phyloP scores from a whole-genome alignment of 2,888 invertebrate species.

The Oscheius sp. region DNA sequence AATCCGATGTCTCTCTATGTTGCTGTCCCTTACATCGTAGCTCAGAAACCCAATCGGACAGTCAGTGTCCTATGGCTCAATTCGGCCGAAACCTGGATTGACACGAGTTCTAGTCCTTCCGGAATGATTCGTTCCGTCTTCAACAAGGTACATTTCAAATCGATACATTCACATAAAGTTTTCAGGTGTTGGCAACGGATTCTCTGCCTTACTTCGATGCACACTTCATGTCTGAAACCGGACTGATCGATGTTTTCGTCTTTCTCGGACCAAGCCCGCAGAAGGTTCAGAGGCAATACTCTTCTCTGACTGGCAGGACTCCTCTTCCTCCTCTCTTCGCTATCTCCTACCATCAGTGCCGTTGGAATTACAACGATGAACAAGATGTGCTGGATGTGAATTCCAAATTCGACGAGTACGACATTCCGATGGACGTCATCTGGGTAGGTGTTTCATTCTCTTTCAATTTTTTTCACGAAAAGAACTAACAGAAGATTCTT shows the following conservation, averaged over 20 bases:
- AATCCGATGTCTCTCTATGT: constrained; percentile 97
- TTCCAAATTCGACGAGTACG: constrained; percentile 88
- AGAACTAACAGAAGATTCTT: too few species aligned
- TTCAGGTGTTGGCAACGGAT: constrained; percentile 34
- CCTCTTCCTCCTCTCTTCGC: constrained; percentile 80
- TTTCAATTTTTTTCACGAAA: too few species aligned
- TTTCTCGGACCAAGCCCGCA: constrained; percentile 86
- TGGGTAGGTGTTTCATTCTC: constrained; percentile 76
- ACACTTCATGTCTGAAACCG: constrained; percentile 97
- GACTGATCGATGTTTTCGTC: constrained; percentile 89
- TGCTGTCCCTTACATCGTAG: constrained; percentile 90
- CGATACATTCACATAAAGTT: neutral
- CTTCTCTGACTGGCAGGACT: constrained; percentile 86
- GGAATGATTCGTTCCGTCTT: constrained; percentile 67
- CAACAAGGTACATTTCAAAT: constrained; percentile 73
- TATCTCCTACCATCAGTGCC: constrained; percentile 93
- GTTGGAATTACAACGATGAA: constrained; percentile 99
- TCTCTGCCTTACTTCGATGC: constrained; percentile 77
- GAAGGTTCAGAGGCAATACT: constrained; percentile 90
- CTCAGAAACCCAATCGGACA: constrained; percentile 82
- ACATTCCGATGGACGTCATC: constrained; percentile 92
- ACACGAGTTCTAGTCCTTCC: constrained; percentile 76
- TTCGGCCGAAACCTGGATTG: constrained; percentile 98
- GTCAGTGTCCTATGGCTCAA: constrained; percentile 96
- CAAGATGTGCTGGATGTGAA: constrained; percentile 82